These are phyloP conservation scores for Folsomia manolachei DNA, from an alignment of 2,888 invertebrate genomes.

Conservation along the genomic window DNA sequence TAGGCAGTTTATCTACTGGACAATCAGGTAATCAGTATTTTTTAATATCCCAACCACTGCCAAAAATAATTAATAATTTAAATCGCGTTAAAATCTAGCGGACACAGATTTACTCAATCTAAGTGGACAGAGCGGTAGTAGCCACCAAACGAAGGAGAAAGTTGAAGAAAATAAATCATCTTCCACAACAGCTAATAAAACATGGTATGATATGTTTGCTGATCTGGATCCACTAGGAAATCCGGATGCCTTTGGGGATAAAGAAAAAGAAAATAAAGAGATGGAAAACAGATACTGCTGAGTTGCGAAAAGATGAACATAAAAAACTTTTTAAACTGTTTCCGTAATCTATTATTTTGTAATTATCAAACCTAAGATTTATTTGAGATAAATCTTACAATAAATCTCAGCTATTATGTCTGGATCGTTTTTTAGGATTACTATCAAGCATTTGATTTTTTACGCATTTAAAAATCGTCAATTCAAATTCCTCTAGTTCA, in stretches of 20 bases:
- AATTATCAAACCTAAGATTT: too few species aligned
- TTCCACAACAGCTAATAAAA: constrained; percentile 21
- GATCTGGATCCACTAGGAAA: constrained; percentile 89
- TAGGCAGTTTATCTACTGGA: constrained; percentile 35
- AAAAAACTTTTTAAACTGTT: too few species aligned
- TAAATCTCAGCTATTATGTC: too few species aligned
- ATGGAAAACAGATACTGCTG: constrained; percentile 53
- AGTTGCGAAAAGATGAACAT: too few species aligned
- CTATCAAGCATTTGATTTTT: too few species aligned
- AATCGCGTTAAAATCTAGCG: constrained; percentile 3
- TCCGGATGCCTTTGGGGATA: constrained; percentile 63
- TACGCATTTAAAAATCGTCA: too few species aligned
- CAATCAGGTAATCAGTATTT: constrained; percentile 20
- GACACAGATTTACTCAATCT: constrained; percentile 35
- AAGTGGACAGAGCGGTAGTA: not conserved
- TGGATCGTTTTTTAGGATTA: too few species aligned
- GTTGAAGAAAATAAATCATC: not conserved
- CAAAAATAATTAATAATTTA: not conserved
- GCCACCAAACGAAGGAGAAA: not conserved
- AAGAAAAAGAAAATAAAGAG: constrained; percentile 50
- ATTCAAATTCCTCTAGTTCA: too few species aligned
- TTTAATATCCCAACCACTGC: not conserved
- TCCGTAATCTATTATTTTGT: too few species aligned
- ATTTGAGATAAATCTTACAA: too few species aligned
- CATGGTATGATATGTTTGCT: constrained; percentile 88